Conservation (phyloP, 2,888 invertebrate genomes). For the Dendrolimus houi region DNA sequence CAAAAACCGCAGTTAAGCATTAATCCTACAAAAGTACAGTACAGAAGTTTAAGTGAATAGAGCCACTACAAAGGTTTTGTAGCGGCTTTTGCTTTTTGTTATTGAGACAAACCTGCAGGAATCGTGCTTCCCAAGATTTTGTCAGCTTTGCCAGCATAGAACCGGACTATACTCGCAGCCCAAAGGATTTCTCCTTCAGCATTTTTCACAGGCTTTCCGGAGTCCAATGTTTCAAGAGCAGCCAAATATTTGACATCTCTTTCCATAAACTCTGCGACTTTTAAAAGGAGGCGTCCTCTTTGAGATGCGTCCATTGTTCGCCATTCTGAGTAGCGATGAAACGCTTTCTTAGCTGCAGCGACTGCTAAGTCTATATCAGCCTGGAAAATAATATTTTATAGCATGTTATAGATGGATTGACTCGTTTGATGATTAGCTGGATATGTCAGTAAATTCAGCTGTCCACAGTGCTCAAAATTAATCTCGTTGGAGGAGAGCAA, state of each 20-base stretch:
- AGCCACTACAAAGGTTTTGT: too few relatives aligned
- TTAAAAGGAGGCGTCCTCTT: slow-evolving; percentile 82
- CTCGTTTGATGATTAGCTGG: too few relatives aligned
- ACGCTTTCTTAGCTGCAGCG: slow-evolving; percentile 85
- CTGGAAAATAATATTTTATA: slow-evolving; percentile 21
- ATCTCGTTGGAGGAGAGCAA: too few relatives aligned
- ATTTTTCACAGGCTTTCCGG: slow-evolving; percentile 89
- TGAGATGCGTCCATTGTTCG: slow-evolving; percentile 86
- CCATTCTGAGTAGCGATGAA: slow-evolving; percentile 84
- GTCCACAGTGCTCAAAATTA: too few relatives aligned
- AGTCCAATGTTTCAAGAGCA: slow-evolving; percentile 93
- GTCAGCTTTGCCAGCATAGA: slow-evolving; percentile 94
- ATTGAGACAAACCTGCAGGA: slow-evolving; percentile 65
- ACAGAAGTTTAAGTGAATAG: too few relatives aligned
- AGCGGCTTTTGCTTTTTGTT: too few relatives aligned
- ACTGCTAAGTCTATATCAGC: slow-evolving; percentile 89
- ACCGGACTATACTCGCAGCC: slow-evolving; percentile 80
- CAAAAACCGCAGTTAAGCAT: too few relatives aligned
- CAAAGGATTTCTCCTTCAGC: slow-evolving; percentile 80
- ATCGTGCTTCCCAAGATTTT: slow-evolving; percentile 88
- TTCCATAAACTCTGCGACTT: slow-evolving; percentile 85
- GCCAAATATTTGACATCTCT: slow-evolving; percentile 83
- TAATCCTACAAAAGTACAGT: too few relatives aligned
- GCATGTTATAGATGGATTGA: too few relatives aligned
- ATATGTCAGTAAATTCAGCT: too few relatives aligned